These are phyloP conservation scores for Sminthurides aquaticus DNA, from an alignment of 2,888 invertebrate genomes.

Conservation along the genomic window DNA sequence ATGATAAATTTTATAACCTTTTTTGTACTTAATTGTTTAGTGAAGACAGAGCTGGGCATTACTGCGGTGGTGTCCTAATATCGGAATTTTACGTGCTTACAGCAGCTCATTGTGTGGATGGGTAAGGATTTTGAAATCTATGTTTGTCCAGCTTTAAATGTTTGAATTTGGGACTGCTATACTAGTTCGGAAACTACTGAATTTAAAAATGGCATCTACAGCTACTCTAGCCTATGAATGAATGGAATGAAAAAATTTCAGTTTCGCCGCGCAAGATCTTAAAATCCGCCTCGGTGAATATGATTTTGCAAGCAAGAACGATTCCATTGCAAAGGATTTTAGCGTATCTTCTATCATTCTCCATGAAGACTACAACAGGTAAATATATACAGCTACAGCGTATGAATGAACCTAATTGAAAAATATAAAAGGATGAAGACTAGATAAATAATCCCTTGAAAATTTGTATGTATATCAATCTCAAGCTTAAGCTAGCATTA, in stretches of 20 bases:
- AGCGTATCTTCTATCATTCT: constrained; percentile 58
- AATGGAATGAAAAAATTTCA: no score
- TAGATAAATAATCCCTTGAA: no score
- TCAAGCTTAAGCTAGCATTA: no score
- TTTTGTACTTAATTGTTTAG: no score
- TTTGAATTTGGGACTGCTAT: constrained; percentile 4
- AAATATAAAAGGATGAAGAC: background rate
- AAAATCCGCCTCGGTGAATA: constrained; percentile 73
- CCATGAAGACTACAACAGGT: constrained; percentile 61
- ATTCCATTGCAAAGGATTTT: constrained; percentile 64
- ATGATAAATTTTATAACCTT: no score
- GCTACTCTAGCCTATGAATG: no score
- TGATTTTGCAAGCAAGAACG: constrained; percentile 60
- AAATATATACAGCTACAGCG: background rate
- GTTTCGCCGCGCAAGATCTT: constrained; percentile 56
- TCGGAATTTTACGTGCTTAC: constrained; percentile 71
- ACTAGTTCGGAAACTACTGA: background rate
- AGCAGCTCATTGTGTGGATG: constrained; percentile 64
- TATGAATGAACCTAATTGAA: background rate
- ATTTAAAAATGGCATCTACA: background rate
- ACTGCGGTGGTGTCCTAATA: constrained; percentile 74
- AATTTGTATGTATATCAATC: background rate
- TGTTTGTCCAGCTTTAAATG: background rate
- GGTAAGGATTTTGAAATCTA: no score
- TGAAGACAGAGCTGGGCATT: constrained; percentile 50